Conservation (phyloP, 2,888 invertebrate species). For the Linnaemya vulpina region DNA sequence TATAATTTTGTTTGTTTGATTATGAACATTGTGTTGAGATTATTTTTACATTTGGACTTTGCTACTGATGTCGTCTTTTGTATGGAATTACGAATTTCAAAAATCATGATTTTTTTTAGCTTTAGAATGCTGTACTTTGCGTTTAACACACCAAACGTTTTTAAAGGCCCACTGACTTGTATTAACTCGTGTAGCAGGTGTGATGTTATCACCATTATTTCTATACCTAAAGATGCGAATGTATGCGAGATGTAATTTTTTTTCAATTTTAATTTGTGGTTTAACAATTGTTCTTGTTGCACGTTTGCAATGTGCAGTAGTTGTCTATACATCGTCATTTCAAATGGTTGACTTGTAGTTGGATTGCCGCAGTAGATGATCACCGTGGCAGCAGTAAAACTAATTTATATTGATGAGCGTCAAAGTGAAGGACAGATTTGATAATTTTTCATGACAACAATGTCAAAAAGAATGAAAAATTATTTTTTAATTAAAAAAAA, state of each 20-base stretch:
- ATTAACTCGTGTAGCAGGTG: neutral
- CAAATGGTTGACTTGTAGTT: constrained; percentile 18
- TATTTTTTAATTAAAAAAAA: constrained; percentile 30
- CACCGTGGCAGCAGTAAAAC: constrained; percentile 2
- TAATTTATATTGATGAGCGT: constrained; percentile 64
- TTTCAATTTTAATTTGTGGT: neutral
- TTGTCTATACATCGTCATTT: neutral
- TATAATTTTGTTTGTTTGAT: too few relatives aligned
- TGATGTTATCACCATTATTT: neutral
- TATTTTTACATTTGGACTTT: too few relatives aligned
- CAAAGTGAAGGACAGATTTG: constrained; percentile 59
- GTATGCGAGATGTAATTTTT: neutral
- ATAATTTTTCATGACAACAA: constrained; percentile 54
- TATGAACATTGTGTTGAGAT: too few relatives aligned
- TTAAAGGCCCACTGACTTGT: too few relatives aligned
- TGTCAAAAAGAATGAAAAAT: constrained; percentile 40
- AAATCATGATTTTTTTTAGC: too few relatives aligned
- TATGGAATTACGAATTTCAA: too few relatives aligned
- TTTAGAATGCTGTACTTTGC: too few relatives aligned
- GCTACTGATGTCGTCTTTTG: too few relatives aligned
- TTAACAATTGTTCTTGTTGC: neutral
- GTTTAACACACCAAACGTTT: too few relatives aligned
- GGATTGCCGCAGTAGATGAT: constrained; percentile 8
- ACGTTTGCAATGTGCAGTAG: neutral
- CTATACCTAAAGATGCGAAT: constrained; percentile 25